These are phyloP conservation scores for Gonioctena quinquepunctata DNA, from an alignment of 1,140 invertebrate species.

Conservation along the genomic window DNA sequence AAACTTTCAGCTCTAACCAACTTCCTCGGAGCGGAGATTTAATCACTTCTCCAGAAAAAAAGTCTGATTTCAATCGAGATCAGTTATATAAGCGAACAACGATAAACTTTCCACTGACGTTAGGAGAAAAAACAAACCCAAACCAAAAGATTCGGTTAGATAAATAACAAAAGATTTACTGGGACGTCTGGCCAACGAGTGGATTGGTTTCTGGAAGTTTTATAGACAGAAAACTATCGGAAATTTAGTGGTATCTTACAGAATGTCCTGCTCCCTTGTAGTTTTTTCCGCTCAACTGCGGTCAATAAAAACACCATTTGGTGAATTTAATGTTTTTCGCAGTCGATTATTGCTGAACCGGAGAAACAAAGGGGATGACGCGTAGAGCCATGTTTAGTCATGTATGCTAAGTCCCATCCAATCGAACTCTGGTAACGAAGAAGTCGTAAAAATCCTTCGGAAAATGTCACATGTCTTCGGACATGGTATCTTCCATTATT, in stretches of 20 bases:
- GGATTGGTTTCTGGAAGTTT: slow-evolving; percentile 9
- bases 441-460: too few relatives aligned
- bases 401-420: too few relatives aligned
- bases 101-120: slow-evolving; percentile 5
- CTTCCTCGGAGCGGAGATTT: neutral
- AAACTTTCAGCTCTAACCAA: neutral
- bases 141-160: neutral
- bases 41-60: neutral
- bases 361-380: neutral
- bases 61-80: slow-evolving; percentile 9
- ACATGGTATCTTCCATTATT: too few relatives aligned
- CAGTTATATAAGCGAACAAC: slow-evolving; percentile 2
- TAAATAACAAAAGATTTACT: slow-evolving; percentile 16
- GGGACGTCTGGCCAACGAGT: slow-evolving; percentile 5
- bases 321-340: neutral
- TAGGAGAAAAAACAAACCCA: slow-evolving; percentile 11
- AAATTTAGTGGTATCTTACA: neutral
- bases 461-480: too few relatives aligned
- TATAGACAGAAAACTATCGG: slow-evolving; percentile 4
- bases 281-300: neutral
- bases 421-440: too few relatives aligned
- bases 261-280: neutral
- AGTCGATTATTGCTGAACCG: neutral
- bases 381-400: too few relatives aligned
- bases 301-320: neutral